phyloP scores from a whole-genome alignment of 2,113 vertebrate species.

The Hippotragus niger region DNA sequence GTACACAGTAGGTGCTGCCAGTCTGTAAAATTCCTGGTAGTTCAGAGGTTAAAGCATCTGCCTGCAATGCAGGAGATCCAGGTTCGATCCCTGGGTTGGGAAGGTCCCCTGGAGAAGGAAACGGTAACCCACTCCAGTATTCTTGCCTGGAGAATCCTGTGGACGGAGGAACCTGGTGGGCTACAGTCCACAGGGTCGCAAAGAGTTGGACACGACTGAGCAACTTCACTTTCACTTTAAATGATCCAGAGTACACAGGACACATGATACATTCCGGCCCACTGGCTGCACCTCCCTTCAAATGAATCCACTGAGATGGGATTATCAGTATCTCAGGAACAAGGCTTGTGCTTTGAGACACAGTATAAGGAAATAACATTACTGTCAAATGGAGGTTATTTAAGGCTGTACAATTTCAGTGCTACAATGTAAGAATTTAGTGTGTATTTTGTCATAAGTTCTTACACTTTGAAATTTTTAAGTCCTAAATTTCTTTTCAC shows the following conservation, averaged over 20 bases:
- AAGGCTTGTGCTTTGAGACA: background rate
- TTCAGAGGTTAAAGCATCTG: no score
- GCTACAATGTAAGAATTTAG: background rate
- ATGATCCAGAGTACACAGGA: background rate
- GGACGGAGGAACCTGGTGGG: no score
- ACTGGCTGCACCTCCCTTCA: background rate
- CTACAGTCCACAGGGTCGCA: no score
- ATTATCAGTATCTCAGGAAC: background rate
- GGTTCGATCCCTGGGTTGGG: no score
- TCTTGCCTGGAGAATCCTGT: no score
- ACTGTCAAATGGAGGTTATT: background rate
- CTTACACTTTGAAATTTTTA: background rate
- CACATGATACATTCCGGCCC: background rate
- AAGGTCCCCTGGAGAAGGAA: no score
- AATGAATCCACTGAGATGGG: background rate
- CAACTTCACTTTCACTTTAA: background rate
- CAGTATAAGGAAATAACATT: background rate
- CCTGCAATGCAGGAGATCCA: no score
- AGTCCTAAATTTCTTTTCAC: background rate
- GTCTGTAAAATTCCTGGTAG: background rate
- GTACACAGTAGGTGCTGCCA: background rate
- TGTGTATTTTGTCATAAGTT: background rate
- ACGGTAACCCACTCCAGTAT: no score
- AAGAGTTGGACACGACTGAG: no score
- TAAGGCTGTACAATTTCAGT: background rate